Percentiles rank a stretch among this genome's conserved stretches.
Evolutionary conservation across 2,888 invertebrate species (phyloP).

Genomic region (Drosophila austrosaltans): DNA sequence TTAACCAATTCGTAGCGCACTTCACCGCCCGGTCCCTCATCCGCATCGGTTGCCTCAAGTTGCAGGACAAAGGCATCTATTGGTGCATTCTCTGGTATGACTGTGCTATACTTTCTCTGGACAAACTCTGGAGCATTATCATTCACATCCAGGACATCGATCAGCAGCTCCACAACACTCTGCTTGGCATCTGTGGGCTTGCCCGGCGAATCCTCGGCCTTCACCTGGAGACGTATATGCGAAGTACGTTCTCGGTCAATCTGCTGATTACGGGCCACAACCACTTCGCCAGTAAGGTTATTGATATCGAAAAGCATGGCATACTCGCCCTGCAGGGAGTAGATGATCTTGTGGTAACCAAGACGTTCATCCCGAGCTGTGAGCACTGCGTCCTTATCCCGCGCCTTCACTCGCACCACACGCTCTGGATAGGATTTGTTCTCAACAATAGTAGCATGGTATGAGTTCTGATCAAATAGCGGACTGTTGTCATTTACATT

Average conservation of each 20-base stretch:
- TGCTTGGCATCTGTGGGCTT: constrained; percentile 87
- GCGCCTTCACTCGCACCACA: constrained; percentile 88
- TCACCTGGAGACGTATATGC: constrained; percentile 88
- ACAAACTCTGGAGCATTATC: constrained; percentile 90
- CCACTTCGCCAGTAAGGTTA: constrained; percentile 87
- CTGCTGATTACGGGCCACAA: constrained; percentile 87
- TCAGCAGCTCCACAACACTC: constrained; percentile 86
- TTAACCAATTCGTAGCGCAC: constrained; percentile 89
- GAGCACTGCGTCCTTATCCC: constrained; percentile 87
- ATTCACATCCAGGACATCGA: constrained; percentile 91
- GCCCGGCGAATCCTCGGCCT: constrained; percentile 90
- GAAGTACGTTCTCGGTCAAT: constrained; percentile 90
- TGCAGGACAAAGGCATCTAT: constrained; percentile 88
- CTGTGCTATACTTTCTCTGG: constrained; percentile 87
- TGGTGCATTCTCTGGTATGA: constrained; percentile 90
- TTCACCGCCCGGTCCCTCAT: constrained; percentile 89
- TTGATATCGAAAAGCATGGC: constrained; percentile 90
- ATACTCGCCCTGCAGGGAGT: constrained; percentile 89
- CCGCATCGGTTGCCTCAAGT: constrained; percentile 89
- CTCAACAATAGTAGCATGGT: constrained; percentile 89
- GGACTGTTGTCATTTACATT: constrained; percentile 93
- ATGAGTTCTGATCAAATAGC: constrained; percentile 87
- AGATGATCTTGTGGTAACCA: constrained; percentile 89
- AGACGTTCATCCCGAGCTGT: constrained; percentile 85
- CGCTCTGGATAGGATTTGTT: constrained; percentile 88